Evolutionary conservation across 2,113 vertebrate genomes (phyloP).

Genomic region (Cheilinus undulatus): DNA sequence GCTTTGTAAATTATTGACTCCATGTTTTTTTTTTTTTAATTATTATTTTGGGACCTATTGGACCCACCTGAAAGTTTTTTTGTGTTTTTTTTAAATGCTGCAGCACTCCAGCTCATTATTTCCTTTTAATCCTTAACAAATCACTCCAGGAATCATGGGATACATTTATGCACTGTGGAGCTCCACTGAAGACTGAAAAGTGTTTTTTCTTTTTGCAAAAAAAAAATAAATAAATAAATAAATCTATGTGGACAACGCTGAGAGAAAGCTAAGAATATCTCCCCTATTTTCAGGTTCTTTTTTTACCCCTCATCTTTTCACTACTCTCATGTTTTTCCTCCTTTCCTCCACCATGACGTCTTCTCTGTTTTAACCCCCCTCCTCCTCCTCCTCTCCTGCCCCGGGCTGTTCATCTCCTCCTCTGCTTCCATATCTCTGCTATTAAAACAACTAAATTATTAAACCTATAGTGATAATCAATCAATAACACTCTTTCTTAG

Average conservation of each 20-base stretch:
- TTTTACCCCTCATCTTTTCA: constrained; percentile 1
- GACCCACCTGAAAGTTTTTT: not conserved
- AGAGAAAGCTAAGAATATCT: not conserved
- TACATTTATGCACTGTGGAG: not conserved
- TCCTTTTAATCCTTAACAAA: not conserved
- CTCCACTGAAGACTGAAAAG: not conserved
- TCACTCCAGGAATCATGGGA: not conserved
- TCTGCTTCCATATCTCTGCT: constrained; percentile 77
- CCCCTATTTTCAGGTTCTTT: not conserved
- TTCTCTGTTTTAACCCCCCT: constrained; percentile 15
- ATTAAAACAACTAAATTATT: constrained; percentile 95
- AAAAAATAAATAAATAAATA: no score
- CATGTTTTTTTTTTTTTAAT: no score
- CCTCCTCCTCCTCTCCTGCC: constrained; percentile 45
- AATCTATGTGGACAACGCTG: not conserved
- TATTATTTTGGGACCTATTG: no score
- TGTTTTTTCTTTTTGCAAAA: no score
- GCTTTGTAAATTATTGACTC: no score
- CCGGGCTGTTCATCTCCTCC: constrained; percentile 50
- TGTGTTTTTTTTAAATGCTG: not conserved
- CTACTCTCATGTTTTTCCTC: constrained; percentile 11
- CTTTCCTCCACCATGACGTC: constrained; percentile 15
- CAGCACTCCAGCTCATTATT: not conserved
- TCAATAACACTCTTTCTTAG: constrained; percentile 92
- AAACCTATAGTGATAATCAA: constrained; percentile 89